A percentile compares a stretch with the other conserved stretches of the same genome.
These are phyloP conservation scores for Botia kubotai DNA, from an alignment of 2,797 vertebrate species.

Conservation along the genomic window DNA sequence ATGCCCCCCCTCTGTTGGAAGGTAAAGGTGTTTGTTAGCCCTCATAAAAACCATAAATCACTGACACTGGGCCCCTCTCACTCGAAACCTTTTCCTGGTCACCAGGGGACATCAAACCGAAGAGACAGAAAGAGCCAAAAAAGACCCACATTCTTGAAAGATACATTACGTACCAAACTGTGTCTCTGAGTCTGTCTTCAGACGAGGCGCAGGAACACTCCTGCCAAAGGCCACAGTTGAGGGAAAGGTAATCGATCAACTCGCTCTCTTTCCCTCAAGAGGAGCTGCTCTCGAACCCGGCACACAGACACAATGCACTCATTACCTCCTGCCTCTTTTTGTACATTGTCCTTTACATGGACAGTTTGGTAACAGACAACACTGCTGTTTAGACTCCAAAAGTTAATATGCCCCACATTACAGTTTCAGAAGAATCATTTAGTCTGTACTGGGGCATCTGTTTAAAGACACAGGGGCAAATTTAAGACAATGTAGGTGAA, in stretches of 20 bases:
- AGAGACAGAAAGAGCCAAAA: background rate
- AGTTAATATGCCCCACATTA: constrained; percentile 41
- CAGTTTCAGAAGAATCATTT: constrained; percentile 30
- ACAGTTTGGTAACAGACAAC: constrained; percentile 49
- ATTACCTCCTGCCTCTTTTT: constrained; percentile 22
- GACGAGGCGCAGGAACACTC: constrained; percentile 8
- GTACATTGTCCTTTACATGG: constrained; percentile 15
- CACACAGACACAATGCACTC: constrained; percentile 36
- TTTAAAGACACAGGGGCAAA: background rate
- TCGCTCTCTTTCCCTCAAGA: constrained; percentile 23
- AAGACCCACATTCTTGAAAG: constrained; percentile 5
- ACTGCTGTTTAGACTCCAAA: constrained; percentile 51
- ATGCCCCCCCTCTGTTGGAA: constrained; percentile 1
- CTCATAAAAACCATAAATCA: constrained; percentile 55
- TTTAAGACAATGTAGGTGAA: background rate
- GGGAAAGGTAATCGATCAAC: constrained; percentile 21
- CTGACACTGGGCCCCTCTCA: constrained; percentile 21
- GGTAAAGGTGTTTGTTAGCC: constrained; percentile 43
- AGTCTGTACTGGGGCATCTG: constrained; percentile 36
- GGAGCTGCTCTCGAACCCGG: constrained; percentile 19
- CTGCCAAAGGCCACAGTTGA: constrained; percentile 22
- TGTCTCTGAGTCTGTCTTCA: constrained; percentile 12
- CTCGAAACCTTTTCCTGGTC: constrained; percentile 37
- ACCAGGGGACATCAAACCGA: constrained; percentile 31
- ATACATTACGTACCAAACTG: constrained; percentile 15